A percentile compares a stretch with the other conserved stretches of the same genome.
phyloP scores from a whole-genome alignment of 2,888 invertebrate species.

The Hedychridium roseum region DNA sequence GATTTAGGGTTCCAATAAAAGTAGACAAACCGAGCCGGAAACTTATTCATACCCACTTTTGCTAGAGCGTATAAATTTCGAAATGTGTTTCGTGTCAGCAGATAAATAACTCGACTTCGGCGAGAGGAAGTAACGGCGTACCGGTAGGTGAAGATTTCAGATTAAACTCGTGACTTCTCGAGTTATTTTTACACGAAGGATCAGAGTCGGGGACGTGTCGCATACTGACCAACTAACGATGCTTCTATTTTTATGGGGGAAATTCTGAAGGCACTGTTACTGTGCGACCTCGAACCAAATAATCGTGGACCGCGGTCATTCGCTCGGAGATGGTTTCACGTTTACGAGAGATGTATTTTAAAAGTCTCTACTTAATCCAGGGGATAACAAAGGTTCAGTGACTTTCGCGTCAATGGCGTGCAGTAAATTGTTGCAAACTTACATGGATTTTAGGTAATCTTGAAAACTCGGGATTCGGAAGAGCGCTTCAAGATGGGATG shows the following conservation, averaged over 20 bases:
- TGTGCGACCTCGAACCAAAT: slow-evolving; percentile 22
- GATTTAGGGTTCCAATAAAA: no score
- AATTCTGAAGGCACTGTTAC: slow-evolving; percentile 15
- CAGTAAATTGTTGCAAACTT: no score
- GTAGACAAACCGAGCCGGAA: not conserved
- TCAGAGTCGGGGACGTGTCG: slow-evolving; percentile 21
- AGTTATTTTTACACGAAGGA: slow-evolving; percentile 28
- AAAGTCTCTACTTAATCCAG: no score
- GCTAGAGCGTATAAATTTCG: not conserved
- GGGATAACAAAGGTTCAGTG: no score
- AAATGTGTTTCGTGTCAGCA: not conserved
- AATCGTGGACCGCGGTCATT: slow-evolving; percentile 4
- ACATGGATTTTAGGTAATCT: no score
- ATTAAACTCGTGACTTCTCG: not conserved
- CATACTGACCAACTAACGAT: slow-evolving; percentile 22
- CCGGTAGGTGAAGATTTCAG: slow-evolving; percentile 8
- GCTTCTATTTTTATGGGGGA: slow-evolving; percentile 48
- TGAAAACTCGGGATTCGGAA: no score
- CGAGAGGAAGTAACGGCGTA: not conserved
- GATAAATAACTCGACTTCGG: not conserved
- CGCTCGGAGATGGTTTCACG: no score
- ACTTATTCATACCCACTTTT: not conserved
- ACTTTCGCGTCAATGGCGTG: no score
- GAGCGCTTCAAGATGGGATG: no score
- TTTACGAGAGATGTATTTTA: no score